Conservation (phyloP, 2,888 invertebrate genomes). For the Andrena bicolor region DNA sequence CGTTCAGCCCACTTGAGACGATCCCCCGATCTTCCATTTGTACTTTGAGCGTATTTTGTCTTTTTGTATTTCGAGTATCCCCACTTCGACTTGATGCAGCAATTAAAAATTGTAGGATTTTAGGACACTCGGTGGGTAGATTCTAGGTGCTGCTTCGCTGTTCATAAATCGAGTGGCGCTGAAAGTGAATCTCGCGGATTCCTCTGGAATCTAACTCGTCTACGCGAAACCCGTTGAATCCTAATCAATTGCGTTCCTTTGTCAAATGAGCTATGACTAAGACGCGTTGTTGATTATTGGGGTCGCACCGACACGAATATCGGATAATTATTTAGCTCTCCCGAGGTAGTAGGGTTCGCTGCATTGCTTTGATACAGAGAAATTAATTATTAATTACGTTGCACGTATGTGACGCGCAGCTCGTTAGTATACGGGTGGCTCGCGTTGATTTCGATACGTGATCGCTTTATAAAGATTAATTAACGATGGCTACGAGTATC, state of each 20-base stretch:
- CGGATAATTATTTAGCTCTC: constrained; percentile 66
- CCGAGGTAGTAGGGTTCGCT: constrained; percentile 49
- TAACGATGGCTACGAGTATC: constrained; percentile 42
- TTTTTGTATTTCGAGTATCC: no score
- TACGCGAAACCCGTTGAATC: neutral
- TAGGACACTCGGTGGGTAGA: neutral
- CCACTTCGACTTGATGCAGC: no score
- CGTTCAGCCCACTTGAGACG: neutral
- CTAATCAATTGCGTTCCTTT: neutral
- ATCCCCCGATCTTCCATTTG: neutral
- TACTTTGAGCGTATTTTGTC: no score
- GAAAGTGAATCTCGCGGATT: neutral
- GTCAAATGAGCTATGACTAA: constrained; percentile 3
- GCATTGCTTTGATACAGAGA: constrained; percentile 53
- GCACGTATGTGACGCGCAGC: constrained; percentile 44
- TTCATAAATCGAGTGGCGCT: neutral
- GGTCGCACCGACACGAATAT: constrained; percentile 35
- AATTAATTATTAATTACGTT: constrained; percentile 66
- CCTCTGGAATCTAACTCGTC: neutral
- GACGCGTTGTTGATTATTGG: constrained; percentile 41
- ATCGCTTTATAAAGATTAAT: constrained; percentile 56
- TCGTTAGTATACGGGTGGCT: constrained; percentile 46
- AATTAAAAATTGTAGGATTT: no score
- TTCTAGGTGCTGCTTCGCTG: neutral
- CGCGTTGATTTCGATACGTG: constrained; percentile 7